Evolutionary conservation across 2,888 invertebrate genomes (phyloP).

Genomic region (Endomychus coccineus): DNA sequence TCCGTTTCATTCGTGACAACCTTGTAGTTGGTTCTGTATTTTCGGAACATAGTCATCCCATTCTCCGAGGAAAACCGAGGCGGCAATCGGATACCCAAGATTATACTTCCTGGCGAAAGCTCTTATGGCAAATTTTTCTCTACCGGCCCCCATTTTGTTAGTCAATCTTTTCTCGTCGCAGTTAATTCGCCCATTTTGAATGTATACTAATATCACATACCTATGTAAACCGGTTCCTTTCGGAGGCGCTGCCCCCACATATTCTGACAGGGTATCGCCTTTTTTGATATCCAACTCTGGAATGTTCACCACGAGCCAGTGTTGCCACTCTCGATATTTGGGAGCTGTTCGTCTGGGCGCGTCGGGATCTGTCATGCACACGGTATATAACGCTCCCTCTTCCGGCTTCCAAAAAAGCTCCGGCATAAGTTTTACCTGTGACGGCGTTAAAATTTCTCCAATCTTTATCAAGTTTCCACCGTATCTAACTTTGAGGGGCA

Average conservation of each 20-base stretch:
- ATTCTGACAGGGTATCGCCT: conserved; percentile 56
- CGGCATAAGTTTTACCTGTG: conserved; percentile 56
- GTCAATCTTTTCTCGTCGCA: conserved; percentile 31
- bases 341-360: conserved; percentile 64
- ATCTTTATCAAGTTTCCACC: conserved; percentile 24
- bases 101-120: conserved; percentile 74
- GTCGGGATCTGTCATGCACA: conserved; percentile 62
- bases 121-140: conserved; percentile 58
- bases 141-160: conserved; percentile 44
- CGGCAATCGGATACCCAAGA: conserved; percentile 77
- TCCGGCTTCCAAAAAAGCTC: conserved; percentile 38
- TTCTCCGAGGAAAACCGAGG: conserved; percentile 80
- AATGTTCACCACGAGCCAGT: conserved; percentile 72
- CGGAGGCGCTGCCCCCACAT: conserved; percentile 62
- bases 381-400: conserved; percentile 28
- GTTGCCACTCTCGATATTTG: conserved; percentile 69
- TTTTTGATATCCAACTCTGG: conserved; percentile 48
- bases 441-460: conserved; percentile 65
- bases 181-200: conserved; percentile 32
- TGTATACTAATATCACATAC: conserved; percentile 57
- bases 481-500: conserved; percentile 46
- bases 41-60: conserved; percentile 81
- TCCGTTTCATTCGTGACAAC: no score
- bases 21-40: conserved; percentile 16
- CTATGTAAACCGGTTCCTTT: conserved; percentile 64